Base-by-base conservation (phyloP, 1,140 invertebrate genomes). In the Lasaia peninsularis region DNA sequence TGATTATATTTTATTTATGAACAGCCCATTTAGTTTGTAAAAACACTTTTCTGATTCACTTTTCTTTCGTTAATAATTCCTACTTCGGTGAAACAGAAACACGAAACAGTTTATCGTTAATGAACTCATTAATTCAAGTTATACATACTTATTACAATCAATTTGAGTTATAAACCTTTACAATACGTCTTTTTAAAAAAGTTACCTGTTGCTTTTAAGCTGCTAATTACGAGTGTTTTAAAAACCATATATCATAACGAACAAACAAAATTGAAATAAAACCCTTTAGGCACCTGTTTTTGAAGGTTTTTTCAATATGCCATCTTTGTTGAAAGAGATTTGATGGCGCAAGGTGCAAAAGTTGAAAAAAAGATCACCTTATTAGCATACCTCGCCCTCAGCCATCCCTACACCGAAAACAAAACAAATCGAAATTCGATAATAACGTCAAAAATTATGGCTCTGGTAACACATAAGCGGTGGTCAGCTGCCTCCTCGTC, bases 281-380 rank as follows among this genome's bases (percentile, higher is more conserved):
- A 65, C 65, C 60, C 62, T 66, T 55, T 55, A 9, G 8, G 50
- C 78, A 85, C 75, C 81, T 85, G 79, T 80, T 70, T 24, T 40
- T 34, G 70, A 60, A 48, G 32, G 40, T 60, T 74, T 73, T 78
- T 75, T 79, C 70, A 71, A 78, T 73, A 66, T 64, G 65, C 24
- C 49, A 18, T 18, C 9, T 31, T 55, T 62, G 58, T 68, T 67
- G 52, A 54, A 66, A 60, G 72, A 73, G 62, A 76, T 78, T 78
- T 73, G 71, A 81, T 75, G 73, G 62, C 76, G 78, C 79, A 87
- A 83, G 81, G 80, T 83, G 80, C 73, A 82, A 79, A 80, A 73
- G 34, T 54, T 57, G 67, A 63, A 66, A 69, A n/a, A 71, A 73
- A 63, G 66, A 80, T 80, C 67, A 69, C 64, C 71, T 74, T 80